Evolutionary conservation across 2,888 invertebrate species (phyloP).

Genomic region (Petrophora chlorosata): DNA sequence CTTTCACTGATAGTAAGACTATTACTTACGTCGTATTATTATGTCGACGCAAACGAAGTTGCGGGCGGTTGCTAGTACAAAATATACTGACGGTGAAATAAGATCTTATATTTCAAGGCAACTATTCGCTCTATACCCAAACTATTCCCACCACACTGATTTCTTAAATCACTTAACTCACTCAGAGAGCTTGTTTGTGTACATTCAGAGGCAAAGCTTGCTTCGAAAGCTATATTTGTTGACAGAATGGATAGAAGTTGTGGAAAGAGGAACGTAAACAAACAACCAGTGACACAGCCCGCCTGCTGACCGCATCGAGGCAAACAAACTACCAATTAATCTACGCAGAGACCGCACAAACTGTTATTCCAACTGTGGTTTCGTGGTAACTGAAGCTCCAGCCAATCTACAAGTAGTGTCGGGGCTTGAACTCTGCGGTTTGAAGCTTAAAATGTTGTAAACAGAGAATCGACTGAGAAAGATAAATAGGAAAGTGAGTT

Average conservation of each 20-base stretch:
- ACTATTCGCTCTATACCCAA: not conserved
- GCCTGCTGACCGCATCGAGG: constrained; percentile 46
- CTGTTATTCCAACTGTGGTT: not conserved
- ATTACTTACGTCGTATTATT: too few relatives aligned
- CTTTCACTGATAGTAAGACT: too few relatives aligned
- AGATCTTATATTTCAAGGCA: too few relatives aligned
- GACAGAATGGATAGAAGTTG: constrained; percentile 58
- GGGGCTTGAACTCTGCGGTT: constrained; percentile 21
- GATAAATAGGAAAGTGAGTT: constrained; percentile 21
- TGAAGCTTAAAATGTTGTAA: constrained; percentile 26
- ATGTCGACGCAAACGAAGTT: too few relatives aligned
- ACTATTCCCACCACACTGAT: constrained; percentile 23
- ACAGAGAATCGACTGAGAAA: constrained; percentile 18
- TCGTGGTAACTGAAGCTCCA: constrained; percentile 7
- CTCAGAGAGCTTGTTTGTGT: constrained; percentile 30
- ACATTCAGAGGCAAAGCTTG: constrained; percentile 23
- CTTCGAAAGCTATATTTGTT: constrained; percentile 51
- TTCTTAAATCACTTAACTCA: constrained; percentile 27
- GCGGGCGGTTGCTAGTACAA: too few relatives aligned
- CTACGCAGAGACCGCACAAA: not conserved
- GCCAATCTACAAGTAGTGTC: constrained; percentile 9
- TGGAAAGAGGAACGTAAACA: constrained; percentile 59
- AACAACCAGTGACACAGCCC: constrained; percentile 47
- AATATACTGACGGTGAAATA: too few relatives aligned
- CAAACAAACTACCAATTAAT: constrained; percentile 19